A percentile compares a stretch with the other conserved stretches of the same genome.
phyloP scores from a whole-genome alignment of 2,113 vertebrate species.

The Oreochromis niloticus region DNA sequence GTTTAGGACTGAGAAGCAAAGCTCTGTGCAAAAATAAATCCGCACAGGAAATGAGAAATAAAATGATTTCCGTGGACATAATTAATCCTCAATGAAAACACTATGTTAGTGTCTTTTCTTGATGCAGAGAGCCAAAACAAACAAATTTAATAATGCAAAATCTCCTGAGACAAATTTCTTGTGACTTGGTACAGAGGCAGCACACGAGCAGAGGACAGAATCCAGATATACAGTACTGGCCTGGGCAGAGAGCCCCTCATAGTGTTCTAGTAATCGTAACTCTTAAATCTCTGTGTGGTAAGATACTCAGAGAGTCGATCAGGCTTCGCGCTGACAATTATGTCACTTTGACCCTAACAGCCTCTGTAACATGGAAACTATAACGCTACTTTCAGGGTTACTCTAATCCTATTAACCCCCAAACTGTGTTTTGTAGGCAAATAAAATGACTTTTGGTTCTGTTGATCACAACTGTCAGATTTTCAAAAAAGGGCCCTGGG shows the following conservation, averaged over 20 bases:
- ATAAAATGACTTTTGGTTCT: not conserved
- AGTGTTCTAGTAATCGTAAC: not conserved
- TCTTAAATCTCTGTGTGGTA: not conserved
- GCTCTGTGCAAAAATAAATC: rapidly evolving
- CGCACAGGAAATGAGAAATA: not conserved
- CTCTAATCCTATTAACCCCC: not conserved
- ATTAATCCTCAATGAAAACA: not conserved
- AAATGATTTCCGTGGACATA: not conserved
- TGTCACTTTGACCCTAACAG: not conserved
- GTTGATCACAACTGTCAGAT: not conserved
- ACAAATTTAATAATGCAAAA: not conserved
- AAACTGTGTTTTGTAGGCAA: rapidly evolving
- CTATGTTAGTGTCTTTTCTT: not conserved
- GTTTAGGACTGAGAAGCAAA: not conserved
- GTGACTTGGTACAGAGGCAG: not conserved
- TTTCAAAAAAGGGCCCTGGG: not conserved
- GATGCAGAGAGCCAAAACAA: not conserved
- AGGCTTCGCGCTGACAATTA: not conserved
- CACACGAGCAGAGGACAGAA: not conserved
- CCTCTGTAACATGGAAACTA: rapidly evolving
- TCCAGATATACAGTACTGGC: not conserved
- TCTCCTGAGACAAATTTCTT: not conserved
- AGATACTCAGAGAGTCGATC: not conserved
- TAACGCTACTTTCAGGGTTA: rapidly evolving
- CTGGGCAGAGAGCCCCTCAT: rapidly evolving